Conservation (phyloP, 2,888 invertebrate genomes). For the Ormyrus nitidulus region DNA sequence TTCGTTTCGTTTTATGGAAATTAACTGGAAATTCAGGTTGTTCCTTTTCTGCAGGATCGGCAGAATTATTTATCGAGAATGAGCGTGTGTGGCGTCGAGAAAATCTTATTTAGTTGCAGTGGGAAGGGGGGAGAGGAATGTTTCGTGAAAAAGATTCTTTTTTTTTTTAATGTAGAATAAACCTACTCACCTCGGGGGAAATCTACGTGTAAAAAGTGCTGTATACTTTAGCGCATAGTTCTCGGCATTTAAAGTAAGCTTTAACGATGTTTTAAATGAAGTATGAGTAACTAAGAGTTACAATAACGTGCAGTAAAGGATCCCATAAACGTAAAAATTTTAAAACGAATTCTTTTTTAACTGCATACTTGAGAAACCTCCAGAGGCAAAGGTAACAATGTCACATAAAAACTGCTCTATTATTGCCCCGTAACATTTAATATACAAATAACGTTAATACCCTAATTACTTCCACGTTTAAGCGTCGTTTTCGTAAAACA, state of each 20-base stretch:
- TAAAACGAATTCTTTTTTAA: slow-evolving; percentile 19
- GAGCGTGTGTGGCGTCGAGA: too few relatives aligned
- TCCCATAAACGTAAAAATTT: slow-evolving; percentile 42
- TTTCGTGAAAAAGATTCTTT: too few relatives aligned
- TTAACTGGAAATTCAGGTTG: not conserved
- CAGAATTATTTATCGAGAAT: too few relatives aligned
- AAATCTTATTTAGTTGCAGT: too few relatives aligned
- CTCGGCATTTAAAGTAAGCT: not conserved
- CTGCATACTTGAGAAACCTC: not conserved
- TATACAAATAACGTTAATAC: too few relatives aligned
- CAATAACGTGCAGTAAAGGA: slow-evolving; percentile 31
- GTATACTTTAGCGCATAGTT: slow-evolving; percentile 23
- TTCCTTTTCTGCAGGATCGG: too few relatives aligned
- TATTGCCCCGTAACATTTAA: too few relatives aligned
- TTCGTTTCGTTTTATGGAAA: not conserved
- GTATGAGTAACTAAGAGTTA: slow-evolving; percentile 27
- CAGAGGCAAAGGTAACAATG: not conserved
- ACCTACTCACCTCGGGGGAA: not conserved
- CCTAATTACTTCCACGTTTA: too few relatives aligned
- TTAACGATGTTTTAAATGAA: slow-evolving; percentile 42
- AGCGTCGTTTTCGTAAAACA: too few relatives aligned
- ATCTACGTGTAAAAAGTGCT: slow-evolving; percentile 2
- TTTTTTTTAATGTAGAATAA: not conserved
- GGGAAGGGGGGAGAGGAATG: too few relatives aligned
- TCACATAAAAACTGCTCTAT: too few relatives aligned